phyloP scores from a whole-genome alignment of 2,888 invertebrate genomes.

The Erynnis tages region DNA sequence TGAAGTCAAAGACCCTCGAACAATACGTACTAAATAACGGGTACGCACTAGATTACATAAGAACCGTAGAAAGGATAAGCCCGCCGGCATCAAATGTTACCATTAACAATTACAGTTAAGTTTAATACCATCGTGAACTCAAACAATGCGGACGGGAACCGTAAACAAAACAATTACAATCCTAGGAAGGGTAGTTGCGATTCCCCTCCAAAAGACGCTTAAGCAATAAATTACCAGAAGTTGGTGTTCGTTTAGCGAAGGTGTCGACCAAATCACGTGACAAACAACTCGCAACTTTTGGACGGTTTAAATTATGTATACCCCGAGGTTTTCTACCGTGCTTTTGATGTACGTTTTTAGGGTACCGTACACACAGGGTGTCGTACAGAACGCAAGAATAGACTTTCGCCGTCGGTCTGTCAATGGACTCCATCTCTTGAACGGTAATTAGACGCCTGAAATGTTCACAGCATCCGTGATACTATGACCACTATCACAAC shows the following conservation, averaged over 20 bases:
- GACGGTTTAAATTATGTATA: conserved; percentile 6
- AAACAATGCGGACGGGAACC: conserved; percentile 53
- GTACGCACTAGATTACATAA: conserved; percentile 27
- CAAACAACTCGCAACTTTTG: conserved; percentile 18
- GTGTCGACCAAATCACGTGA: conserved; percentile 26
- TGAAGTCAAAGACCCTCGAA: background rate
- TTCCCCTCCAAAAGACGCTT: conserved; percentile 50
- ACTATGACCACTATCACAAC: no score
- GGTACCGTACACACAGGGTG: no score
- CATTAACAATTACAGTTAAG: conserved; percentile 58
- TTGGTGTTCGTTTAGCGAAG: conserved; percentile 25
- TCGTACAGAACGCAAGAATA: no score
- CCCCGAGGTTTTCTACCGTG: conserved; percentile 11
- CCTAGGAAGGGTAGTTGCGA: conserved; percentile 53
- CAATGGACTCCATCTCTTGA: no score
- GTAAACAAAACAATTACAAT: conserved; percentile 67
- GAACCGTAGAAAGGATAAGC: conserved; percentile 35
- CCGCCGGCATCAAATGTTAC: conserved; percentile 43
- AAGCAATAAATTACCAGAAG: conserved; percentile 29
- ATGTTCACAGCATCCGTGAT: no score
- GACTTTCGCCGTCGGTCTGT: no score
- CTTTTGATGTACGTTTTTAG: background rate
- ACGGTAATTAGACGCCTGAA: no score
- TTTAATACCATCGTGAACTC: conserved; percentile 52
- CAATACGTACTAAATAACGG: conserved; percentile 8